Evolutionary conservation across 2,797 vertebrate genomes (phyloP).

Genomic region (Lithobates pipiens): DNA sequence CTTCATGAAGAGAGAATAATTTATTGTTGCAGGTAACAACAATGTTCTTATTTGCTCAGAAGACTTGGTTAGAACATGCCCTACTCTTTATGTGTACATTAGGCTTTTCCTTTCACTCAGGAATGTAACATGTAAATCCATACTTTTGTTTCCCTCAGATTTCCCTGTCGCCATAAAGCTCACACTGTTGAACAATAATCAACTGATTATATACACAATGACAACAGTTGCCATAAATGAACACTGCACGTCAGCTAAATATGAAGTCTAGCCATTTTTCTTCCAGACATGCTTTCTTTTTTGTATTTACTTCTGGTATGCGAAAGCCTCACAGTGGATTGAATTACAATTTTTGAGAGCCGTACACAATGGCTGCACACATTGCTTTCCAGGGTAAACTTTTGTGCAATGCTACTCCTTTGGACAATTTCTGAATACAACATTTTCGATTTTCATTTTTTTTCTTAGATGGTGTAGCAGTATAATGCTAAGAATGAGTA

Average conservation of each 20-base stretch:
- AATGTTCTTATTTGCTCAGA: constrained; percentile 8
- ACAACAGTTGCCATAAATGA: neutral
- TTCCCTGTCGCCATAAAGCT: constrained; percentile 29
- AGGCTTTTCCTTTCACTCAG: constrained; percentile 26
- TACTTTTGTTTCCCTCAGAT: constrained; percentile 24
- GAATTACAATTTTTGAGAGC: neutral
- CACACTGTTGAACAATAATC: constrained; percentile 15
- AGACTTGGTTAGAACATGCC: constrained; percentile 33
- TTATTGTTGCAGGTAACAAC: constrained; percentile 19
- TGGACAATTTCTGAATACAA: too few species aligned
- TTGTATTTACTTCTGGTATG: neutral
- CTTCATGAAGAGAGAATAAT: constrained; percentile 26
- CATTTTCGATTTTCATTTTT: too few species aligned
- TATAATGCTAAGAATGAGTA: too few species aligned
- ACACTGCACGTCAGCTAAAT: neutral
- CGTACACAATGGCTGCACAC: too few species aligned
- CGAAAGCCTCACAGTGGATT: neutral
- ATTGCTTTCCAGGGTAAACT: too few species aligned
- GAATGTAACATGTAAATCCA: constrained; percentile 45
- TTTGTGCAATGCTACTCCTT: too few species aligned
- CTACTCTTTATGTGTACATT: constrained; percentile 26
- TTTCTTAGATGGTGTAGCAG: too few species aligned
- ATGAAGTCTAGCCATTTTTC: neutral
- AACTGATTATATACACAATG: neutral
- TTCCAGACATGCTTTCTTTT: neutral